Evolutionary conservation across 2,888 invertebrate genomes (phyloP).

Genomic region (Julus scandinavius): DNA sequence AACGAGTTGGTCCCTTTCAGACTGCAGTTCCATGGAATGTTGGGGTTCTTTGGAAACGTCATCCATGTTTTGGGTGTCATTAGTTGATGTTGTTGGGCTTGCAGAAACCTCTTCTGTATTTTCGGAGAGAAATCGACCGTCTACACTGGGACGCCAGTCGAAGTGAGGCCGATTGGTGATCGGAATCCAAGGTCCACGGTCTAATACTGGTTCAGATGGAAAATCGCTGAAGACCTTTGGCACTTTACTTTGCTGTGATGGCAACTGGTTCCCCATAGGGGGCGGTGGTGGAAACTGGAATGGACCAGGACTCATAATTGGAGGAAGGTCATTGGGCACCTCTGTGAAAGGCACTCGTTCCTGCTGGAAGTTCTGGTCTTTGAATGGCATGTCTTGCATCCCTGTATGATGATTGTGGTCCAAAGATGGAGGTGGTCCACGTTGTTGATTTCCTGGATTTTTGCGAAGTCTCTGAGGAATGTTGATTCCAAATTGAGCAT

Average conservation of each 20-base stretch:
- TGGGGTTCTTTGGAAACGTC: neutral
- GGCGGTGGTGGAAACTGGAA: neutral
- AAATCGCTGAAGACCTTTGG: constrained; percentile 50
- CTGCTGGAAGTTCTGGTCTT: neutral
- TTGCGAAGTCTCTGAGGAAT: neutral
- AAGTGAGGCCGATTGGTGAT: constrained; percentile 15
- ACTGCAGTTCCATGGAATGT: neutral
- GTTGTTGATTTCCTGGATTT: constrained; percentile 20
- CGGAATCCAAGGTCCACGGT: constrained; percentile 39
- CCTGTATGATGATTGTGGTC: neutral
- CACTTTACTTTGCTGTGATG: neutral
- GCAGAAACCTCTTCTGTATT: constrained; percentile 11
- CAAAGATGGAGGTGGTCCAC: neutral
- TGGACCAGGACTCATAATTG: neutral
- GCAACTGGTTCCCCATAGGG: neutral
- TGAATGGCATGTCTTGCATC: neutral
- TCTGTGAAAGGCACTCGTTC: neutral
- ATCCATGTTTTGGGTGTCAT: neutral
- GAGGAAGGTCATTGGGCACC: neutral
- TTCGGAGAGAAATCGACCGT: neutral
- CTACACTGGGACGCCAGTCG: constrained; percentile 7
- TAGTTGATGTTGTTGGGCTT: neutral
- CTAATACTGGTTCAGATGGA: constrained; percentile 2
- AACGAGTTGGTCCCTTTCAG: neutral
- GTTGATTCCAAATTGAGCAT: neutral